These are phyloP conservation scores for Platycheirus rosarum DNA, from an alignment of 2,888 invertebrate species.

Conservation along the genomic window DNA sequence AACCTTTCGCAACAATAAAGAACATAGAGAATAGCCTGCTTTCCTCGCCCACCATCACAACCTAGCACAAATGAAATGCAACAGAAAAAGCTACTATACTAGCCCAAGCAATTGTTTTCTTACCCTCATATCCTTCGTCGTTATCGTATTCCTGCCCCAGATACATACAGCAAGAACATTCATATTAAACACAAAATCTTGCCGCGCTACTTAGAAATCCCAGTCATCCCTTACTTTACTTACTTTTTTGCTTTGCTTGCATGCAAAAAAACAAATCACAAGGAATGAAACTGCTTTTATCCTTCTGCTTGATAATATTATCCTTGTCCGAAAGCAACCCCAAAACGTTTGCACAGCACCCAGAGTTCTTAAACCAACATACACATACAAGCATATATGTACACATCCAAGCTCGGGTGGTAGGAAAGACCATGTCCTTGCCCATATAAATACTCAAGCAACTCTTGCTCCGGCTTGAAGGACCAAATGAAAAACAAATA, in stretches of 20 bases:
- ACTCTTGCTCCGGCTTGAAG: constrained; percentile 8
- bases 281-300: constrained; percentile 11
- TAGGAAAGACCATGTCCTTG: constrained; percentile 65
- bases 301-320: constrained; percentile 27
- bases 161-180: constrained; percentile 40
- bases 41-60: not conserved
- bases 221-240: constrained; percentile 1
- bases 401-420: not conserved
- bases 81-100: constrained; percentile 26
- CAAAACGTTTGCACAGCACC: constrained; percentile 20
- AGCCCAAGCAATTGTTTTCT: constrained; percentile 58
- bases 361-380: not conserved
- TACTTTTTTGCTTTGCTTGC: not conserved
- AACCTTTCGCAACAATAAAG: constrained; percentile 70
- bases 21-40: constrained; percentile 37
- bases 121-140: constrained; percentile 47
- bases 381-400: not conserved
- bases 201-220: constrained; percentile 34
- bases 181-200: constrained; percentile 5
- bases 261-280: constrained; percentile 16
- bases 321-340: constrained; percentile 19
- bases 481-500: constrained; percentile 29
- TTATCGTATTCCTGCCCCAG: constrained; percentile 56
- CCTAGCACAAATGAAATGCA: constrained; percentile 19
- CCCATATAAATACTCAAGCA: constrained; percentile 57